phyloP scores from a whole-genome alignment of 2,797 vertebrate genomes.

The Tamandua tetradactyla region DNA sequence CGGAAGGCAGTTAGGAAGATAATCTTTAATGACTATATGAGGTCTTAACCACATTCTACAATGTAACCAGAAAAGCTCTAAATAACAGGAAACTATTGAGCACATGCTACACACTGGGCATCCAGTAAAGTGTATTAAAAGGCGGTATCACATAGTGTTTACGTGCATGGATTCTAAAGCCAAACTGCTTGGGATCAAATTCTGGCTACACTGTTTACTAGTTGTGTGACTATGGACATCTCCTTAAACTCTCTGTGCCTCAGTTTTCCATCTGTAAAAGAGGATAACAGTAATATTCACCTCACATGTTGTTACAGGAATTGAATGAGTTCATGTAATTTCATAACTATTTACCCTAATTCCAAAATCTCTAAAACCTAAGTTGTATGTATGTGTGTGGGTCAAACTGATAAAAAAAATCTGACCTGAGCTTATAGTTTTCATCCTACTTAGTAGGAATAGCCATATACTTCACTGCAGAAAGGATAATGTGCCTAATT shows the following conservation, averaged over 20 bases:
- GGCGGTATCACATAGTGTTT: not conserved
- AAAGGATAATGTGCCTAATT: conserved; percentile 15
- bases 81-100: not conserved
- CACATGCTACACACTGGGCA: not conserved
- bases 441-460: not conserved
- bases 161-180: not conserved
- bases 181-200: not conserved
- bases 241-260: not conserved
- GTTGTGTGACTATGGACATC: not conserved
- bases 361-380: not conserved
- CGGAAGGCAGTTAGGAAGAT: not conserved
- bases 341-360: not conserved
- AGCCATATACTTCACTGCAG: not conserved
- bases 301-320: not conserved
- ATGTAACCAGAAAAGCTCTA: not conserved
- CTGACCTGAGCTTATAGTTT: not conserved
- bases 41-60: not conserved
- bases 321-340: not conserved
- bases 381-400: not conserved
- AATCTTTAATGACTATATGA: not conserved
- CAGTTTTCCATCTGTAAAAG: not conserved
- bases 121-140: not conserved
- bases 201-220: not conserved
- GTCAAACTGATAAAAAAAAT: not conserved
- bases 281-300: not conserved